Evolutionary conservation across 2,797 vertebrate genomes (phyloP), one percentile per base, ranked within the genome.

Genomic region (Lepilemur ruficaudatus): DNA sequence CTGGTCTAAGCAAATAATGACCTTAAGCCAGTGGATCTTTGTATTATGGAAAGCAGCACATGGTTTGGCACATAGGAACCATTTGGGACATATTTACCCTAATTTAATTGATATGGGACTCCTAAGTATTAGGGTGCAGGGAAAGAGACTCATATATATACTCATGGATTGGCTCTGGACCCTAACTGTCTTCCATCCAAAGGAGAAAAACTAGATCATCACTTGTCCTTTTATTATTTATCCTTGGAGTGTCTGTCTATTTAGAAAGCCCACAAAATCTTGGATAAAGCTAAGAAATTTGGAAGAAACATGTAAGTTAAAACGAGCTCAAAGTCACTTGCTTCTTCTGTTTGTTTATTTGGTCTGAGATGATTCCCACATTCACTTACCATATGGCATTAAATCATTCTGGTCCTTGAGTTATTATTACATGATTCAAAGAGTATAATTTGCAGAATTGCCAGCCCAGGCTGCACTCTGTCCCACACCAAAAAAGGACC

Each of bases 401-500:
- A 98, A 70, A 92, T 98, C 96, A 96, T 94, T 98, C 93, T 89
- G 79, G 52, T 95, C 90, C 76, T 97, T 93, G 96, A 95, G 87
- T 97, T 97, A 95, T 97, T 97, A 96, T 96, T 97, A 97, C 93
- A 88, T 97, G 89, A 91, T 98, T 97, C 96, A 95, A 98, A 97
- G 65, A 97, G 57, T 95, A 85, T 88, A 97, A 98, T 83, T 98
- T 97, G 91, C 52, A 61, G 90, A 97, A 97, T 97, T 98, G 92
- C 83, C 48, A 18, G 76, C 96, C 96, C 96, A 96, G 96, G 55
- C 80, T 97, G 46, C 32, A 73, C 96, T 98, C 97, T 95, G 30
- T 90, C 78, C 97, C 89, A 93, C 70, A 88, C 88, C 93, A 73
- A 91, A 83, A 89, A 96, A 97, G 94, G 69, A 96, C 41, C 93